Percentiles rank a stretch among this genome's conserved stretches.
phyloP scores from a whole-genome alignment of 2,797 vertebrate species.

The Lepus townsendii region DNA sequence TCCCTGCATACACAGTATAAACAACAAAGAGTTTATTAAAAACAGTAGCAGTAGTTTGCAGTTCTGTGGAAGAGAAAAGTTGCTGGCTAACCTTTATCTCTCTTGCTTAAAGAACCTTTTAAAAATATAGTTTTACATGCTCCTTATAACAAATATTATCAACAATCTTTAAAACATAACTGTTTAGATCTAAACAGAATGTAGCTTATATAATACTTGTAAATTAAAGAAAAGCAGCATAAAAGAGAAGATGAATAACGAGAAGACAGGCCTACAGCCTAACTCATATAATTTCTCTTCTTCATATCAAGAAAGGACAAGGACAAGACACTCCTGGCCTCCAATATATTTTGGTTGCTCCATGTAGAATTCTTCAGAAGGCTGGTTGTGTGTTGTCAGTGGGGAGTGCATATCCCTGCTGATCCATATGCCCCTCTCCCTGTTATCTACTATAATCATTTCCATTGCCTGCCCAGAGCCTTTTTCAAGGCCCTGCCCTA shows the following conservation, averaged over 20 bases:
- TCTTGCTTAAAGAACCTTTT: slow-evolving; percentile 88
- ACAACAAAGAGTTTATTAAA: slow-evolving; percentile 84
- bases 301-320: background rate
- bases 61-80: slow-evolving; percentile 84
- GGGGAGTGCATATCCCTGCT: accelerated
- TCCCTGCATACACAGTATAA: slow-evolving; percentile 86
- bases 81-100: slow-evolving; percentile 87
- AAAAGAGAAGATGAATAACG: slow-evolving; percentile 83
- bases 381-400: background rate
- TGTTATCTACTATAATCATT: background rate
- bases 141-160: slow-evolving; percentile 86
- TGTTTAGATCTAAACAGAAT: slow-evolving; percentile 85
- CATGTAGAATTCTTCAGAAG: background rate
- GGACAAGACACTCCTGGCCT: background rate
- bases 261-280: background rate
- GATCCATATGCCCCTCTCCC: background rate
- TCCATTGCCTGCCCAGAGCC: background rate
- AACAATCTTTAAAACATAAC: slow-evolving; percentile 84
- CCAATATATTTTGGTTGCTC: background rate
- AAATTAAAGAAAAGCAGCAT: slow-evolving; percentile 85
- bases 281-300: background rate
- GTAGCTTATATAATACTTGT: slow-evolving; percentile 86
- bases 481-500: background rate
- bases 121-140: slow-evolving; percentile 87
- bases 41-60: slow-evolving; percentile 86